Base-by-base conservation (phyloP, 1,140 invertebrate species). In the Nephotettix cincticeps region DNA sequence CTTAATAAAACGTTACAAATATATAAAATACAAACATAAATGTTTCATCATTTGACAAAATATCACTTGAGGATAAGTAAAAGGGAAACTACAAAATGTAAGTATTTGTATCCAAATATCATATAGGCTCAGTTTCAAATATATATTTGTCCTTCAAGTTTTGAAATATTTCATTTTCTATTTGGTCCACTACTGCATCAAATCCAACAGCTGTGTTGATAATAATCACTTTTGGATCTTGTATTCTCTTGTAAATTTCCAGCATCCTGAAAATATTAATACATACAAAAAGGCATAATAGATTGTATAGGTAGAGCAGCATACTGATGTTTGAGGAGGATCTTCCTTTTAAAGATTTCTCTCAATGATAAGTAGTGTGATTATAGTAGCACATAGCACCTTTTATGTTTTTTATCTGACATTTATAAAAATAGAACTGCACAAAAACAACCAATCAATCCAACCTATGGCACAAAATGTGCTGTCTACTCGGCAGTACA, bases 61-160 rank as follows among this genome's bases (percentile, higher is more conserved):
- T n/a, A n/a, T n/a, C n/a, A n/a, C n/a, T n/a, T n/a, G n/a, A n/a
- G n/a, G n/a, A n/a, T n/a, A n/a, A n/a, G n/a, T n/a, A n/a, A n/a
- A n/a, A n/a, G n/a, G n/a, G n/a, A n/a, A n/a, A n/a, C n/a, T n/a
- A n/a, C n/a, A n/a, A n/a, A n/a, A n/a, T n/a, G n/a, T n/a, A n/a
- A n/a, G n/a, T n/a, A n/a, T n/a, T 36, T 6, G 32, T 36, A 36
- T 6, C 32, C 32, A 51, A 17, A 11, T n/a, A 4, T 51, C 21
- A 19, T 3, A 19, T 4, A 51, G 47, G 47, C 47, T 51, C 14
- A 21, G 47, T 21, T 21, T 51, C 47, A 51, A 51, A 51, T 4
- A 51, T 51, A 21, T 51, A 51, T 51, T 51, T 51, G 21, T 51
- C 47, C 19, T 51, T 51, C 19, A 51, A 51, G n/a, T 51, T 51